A percentile compares a stretch with the other conserved stretches of the same genome.
phyloP scores from a whole-genome alignment of 2,888 invertebrate genomes.

The Plagodis pulveraria region DNA sequence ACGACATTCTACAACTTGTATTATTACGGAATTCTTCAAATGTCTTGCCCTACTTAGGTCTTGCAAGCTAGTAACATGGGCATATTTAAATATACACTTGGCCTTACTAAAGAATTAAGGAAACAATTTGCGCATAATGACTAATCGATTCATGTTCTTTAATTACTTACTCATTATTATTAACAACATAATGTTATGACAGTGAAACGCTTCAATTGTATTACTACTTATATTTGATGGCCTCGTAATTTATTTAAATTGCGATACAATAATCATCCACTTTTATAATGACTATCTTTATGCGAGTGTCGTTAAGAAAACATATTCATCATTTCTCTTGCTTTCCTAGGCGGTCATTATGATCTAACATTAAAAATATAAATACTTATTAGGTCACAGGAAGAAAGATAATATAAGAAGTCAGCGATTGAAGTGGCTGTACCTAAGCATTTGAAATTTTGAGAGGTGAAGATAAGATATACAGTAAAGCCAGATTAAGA shows the following conservation, averaged over 20 bases:
- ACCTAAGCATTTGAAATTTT: not conserved
- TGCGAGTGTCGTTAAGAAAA: not conserved
- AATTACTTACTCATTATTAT: constrained; percentile 36
- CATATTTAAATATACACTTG: constrained; percentile 15
- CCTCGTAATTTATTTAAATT: constrained; percentile 13
- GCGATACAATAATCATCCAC: constrained; percentile 3
- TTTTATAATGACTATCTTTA: not conserved
- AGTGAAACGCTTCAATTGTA: constrained; percentile 25
- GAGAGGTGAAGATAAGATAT: constrained; percentile 19
- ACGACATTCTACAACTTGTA: not conserved
- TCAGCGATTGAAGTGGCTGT: not conserved
- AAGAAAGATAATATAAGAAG: not conserved
- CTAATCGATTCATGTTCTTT: constrained; percentile 32
- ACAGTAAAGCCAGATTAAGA: not conserved
- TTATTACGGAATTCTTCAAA: not conserved
- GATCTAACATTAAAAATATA: not conserved
- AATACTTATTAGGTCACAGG: no score
- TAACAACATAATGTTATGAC: constrained; percentile 29
- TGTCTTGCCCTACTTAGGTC: not conserved
- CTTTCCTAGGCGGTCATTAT: not conserved
- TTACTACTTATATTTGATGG: constrained; percentile 7
- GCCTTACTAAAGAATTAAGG: constrained; percentile 30
- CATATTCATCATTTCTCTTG: not conserved
- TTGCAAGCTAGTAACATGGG: not conserved
- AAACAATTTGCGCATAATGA: constrained; percentile 38